phyloP scores from a whole-genome alignment of 1,140 invertebrate species.

The Drosophila sechellia region DNA sequence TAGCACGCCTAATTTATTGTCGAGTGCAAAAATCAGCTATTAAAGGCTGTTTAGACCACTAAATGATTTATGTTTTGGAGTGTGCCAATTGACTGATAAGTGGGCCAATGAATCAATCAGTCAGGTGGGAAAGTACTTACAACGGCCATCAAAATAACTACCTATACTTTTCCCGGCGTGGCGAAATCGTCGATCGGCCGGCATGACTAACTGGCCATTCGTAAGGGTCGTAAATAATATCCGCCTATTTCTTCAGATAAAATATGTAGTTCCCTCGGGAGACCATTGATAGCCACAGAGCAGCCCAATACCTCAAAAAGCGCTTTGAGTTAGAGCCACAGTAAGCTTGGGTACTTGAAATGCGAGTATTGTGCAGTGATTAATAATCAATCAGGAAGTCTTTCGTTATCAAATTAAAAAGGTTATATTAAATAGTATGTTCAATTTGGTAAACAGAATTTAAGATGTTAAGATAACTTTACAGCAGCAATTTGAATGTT shows the following conservation, averaged over 20 bases:
- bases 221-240: slow-evolving; percentile 27
- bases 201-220: slow-evolving; percentile 51
- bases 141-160: slow-evolving; percentile 3
- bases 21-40: slow-evolving; percentile 66
- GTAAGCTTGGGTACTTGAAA: slow-evolving; percentile 12
- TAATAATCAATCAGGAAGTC: not conserved
- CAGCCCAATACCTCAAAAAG: not conserved
- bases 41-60: slow-evolving; percentile 38
- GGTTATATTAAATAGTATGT: not conserved
- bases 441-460: too few species aligned
- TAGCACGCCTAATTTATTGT: slow-evolving; percentile 44
- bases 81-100: slow-evolving; percentile 65
- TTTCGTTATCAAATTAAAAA: not conserved
- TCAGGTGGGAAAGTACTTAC: slow-evolving; percentile 41
- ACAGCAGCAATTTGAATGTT: too few species aligned
- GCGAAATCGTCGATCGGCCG: slow-evolving; percentile 29
- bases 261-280: slow-evolving; percentile 34
- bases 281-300: not conserved
- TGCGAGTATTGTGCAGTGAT: not conserved
- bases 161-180: slow-evolving; percentile 16
- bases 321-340: not conserved
- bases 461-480: too few species aligned
- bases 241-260: slow-evolving; percentile 16
- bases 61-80: slow-evolving; percentile 67
- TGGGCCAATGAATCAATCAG: slow-evolving; percentile 29